These are phyloP conservation scores for Spilosoma lubricipeda DNA, from an alignment of 2,888 invertebrate species.

Conservation along the genomic window DNA sequence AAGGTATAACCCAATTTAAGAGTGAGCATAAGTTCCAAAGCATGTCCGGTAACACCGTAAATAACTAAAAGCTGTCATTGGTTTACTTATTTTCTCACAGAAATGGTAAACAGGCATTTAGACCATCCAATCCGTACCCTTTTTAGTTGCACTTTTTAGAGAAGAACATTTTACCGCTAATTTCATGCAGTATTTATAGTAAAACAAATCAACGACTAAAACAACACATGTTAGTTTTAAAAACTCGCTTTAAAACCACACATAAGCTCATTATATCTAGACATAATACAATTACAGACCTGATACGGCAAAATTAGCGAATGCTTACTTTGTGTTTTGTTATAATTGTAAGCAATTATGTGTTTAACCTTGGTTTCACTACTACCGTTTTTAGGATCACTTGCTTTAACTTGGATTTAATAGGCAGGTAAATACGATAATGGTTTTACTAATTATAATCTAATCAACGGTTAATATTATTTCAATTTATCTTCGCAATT, in stretches of 20 bases:
- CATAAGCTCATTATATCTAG: constrained; percentile 17
- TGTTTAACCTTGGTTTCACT: constrained; percentile 63
- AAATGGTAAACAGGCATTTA: no score
- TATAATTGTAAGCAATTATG: constrained; percentile 64
- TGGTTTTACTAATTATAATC: constrained; percentile 4
- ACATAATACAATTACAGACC: constrained; percentile 38
- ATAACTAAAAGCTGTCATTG: no score
- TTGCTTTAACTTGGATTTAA: constrained; percentile 9
- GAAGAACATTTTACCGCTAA: neutral
- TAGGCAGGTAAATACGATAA: neutral
- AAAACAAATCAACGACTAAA: constrained; percentile 22
- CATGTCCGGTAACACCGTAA: no score
- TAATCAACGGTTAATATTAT: neutral
- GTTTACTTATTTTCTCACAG: no score
- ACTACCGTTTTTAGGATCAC: constrained; percentile 53
- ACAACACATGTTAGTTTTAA: constrained; percentile 34
- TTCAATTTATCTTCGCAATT: neutral
- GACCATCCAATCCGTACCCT: no score
- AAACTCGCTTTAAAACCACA: constrained; percentile 28
- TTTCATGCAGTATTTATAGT: constrained; percentile 1
- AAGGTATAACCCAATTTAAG: no score
- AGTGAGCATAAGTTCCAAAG: no score
- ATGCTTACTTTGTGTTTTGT: constrained; percentile 52
- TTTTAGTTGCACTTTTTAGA: neutral
- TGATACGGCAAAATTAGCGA: constrained; percentile 41